Base-by-base conservation (phyloP, 2,888 invertebrate genomes). In the Nomada fabriciana region DNA sequence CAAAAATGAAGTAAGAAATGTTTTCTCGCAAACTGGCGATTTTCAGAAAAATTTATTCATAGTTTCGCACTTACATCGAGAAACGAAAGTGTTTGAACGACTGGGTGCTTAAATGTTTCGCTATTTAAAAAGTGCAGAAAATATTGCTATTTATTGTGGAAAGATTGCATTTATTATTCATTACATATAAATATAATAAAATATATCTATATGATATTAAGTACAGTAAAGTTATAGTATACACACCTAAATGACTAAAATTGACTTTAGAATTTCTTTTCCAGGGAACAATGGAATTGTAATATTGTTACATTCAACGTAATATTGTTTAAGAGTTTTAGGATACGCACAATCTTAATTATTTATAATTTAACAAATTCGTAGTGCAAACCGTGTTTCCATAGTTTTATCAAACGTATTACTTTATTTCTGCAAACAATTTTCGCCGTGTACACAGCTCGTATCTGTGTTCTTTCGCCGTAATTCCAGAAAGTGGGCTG, bases 401-500 rank as follows among this genome's bases (percentile, higher is more conserved):
- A 65, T 68, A 60, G 71, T 63, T 75, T 53, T 42, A 52, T 15
- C 13, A 50, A 23, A 59, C 29, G 53, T 65, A 64, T 64, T 72
- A 59, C 57, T 64, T 52, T 57, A 59, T 72, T 63, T 61, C 72
- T 18, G 11, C 75, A 25, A 50, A 55, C 74, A 53, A 55, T 85
- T 76, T 78, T 82, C 69, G 42, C 50, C 59, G 55, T 75, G 69
- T 65, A 77, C 74, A 76, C 78, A 36, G 55, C 71, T 65, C 67
- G 67, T 65, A 59, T 71, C 47, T 75, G 63, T 69, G 55, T 75
- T 79, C 85, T 76, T 73, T 65, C 63, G 18, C 25, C 76, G 77
- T 86, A 86, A 86, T 86, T 86, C 83, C 76, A 70, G 78, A 76
- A 86, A 86, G 86, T 86, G 86, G 80, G 76, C 69, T 67, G 80